phyloP scores from a whole-genome alignment of 2,888 invertebrate genomes.

The Drosophila histrio region DNA sequence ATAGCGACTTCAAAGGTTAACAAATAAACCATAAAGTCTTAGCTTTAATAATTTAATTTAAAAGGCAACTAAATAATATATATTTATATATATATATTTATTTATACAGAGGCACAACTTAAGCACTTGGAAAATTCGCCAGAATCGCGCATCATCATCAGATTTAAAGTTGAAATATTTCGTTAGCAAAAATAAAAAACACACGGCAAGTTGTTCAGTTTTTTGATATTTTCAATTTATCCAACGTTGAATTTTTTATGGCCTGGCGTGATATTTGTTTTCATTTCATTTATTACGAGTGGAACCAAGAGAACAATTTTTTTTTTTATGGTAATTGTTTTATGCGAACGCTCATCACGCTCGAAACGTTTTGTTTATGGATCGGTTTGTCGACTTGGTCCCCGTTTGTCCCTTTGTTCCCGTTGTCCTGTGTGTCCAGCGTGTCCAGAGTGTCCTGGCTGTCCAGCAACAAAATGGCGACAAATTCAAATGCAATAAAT shows the following conservation, averaged over 20 bases:
- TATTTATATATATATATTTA: too few relatives aligned
- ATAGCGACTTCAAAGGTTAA: not conserved
- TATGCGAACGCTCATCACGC: conserved; percentile 57
- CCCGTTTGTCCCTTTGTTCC: not conserved
- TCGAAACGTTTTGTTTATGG: conserved; percentile 57
- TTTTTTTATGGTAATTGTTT: conserved; percentile 72
- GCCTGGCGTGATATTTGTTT: conserved; percentile 62
- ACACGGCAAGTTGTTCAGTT: not conserved
- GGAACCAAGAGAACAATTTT: conserved; percentile 32
- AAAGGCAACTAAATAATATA: too few relatives aligned
- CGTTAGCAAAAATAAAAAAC: too few relatives aligned
- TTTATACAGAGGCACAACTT: not conserved
- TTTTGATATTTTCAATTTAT: not conserved
- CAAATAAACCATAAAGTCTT: too few relatives aligned
- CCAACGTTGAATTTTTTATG: conserved; percentile 36
- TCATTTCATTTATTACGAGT: conserved; percentile 69
- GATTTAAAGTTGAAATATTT: conserved; percentile 35
- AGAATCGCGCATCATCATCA: conserved; percentile 32
- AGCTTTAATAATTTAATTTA: too few relatives aligned
- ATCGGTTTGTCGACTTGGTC: conserved; percentile 43
- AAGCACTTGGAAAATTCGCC: conserved; percentile 7
- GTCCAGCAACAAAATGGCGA: conserved; percentile 52
- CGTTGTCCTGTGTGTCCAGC: not conserved
- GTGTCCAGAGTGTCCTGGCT: not conserved
- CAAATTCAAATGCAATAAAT: conserved; percentile 76